Evolutionary conservation across 2,888 invertebrate genomes (phyloP).

Genomic region (Pandemis cinnamomeana): DNA sequence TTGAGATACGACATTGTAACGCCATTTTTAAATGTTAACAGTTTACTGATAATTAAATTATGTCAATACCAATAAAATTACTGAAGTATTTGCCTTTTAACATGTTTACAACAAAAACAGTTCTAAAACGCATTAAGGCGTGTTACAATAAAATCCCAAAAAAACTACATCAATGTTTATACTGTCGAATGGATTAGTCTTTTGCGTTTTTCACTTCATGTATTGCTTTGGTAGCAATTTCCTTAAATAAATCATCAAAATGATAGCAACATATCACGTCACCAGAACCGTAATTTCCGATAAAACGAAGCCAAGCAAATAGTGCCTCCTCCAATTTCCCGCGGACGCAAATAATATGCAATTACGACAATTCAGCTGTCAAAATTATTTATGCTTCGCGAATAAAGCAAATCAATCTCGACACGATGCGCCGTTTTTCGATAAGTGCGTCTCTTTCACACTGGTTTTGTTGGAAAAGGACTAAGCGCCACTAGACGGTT

Average conservation of each 20-base stretch:
- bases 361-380: slow-evolving; percentile 70
- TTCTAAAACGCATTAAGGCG: too few species aligned
- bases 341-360: slow-evolving; percentile 40
- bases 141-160: too few species aligned
- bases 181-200: too few species aligned
- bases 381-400: slow-evolving; percentile 47
- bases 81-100: too few species aligned
- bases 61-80: too few species aligned
- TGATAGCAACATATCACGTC: slow-evolving; percentile 2
- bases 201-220: too few species aligned
- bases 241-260: slow-evolving; percentile 1
- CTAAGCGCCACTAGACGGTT: slow-evolving; percentile 31
- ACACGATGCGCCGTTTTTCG: slow-evolving; percentile 39
- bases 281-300: slow-evolving; percentile 22
- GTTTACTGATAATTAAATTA: too few species aligned
- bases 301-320: slow-evolving; percentile 25
- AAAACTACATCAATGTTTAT: background rate
- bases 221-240: background rate
- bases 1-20: slow-evolving; percentile 17
- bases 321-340: slow-evolving; percentile 9
- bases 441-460: background rate
- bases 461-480: background rate
- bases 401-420: slow-evolving; percentile 61
- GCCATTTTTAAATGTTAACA: background rate
- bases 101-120: too few species aligned